Percentiles rank a stretch among this genome's conserved stretches.
These are phyloP conservation scores for Dendroctonus ponderosae DNA, from an alignment of 1,140 invertebrate genomes.

Conservation along the genomic window DNA sequence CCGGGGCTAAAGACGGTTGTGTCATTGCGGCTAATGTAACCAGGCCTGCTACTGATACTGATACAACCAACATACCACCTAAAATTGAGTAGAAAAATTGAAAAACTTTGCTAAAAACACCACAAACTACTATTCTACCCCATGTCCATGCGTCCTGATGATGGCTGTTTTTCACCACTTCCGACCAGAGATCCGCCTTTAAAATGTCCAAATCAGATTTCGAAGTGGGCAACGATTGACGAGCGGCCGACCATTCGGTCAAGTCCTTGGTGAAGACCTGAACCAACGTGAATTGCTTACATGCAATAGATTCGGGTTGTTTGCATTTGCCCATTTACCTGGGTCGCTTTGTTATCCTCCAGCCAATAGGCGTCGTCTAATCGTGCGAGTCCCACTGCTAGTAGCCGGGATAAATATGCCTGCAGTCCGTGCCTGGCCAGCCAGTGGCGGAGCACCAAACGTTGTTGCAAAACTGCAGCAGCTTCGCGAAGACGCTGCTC, in stretches of 20 bases:
- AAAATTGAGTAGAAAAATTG: conserved; percentile 28
- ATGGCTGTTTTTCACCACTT: conserved; percentile 81
- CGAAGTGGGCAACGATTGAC: conserved; percentile 75
- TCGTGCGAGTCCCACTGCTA: conserved; percentile 76
- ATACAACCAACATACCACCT: conserved; percentile 85
- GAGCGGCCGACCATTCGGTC: conserved; percentile 71
- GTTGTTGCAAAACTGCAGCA: conserved; percentile 72
- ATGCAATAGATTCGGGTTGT: too few relatives aligned
- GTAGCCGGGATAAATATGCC: conserved; percentile 72
- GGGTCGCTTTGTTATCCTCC: conserved; percentile 72
- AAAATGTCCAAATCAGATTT: conserved; percentile 72
- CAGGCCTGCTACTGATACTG: conserved; percentile 78
- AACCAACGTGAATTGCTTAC: conserved; percentile 2
- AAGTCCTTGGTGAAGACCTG: conserved; percentile 69
- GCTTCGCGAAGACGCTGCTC: conserved; percentile 75
- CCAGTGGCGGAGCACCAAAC: conserved; percentile 78
- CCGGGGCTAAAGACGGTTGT: conserved; percentile 77
- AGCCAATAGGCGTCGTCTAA: conserved; percentile 87
- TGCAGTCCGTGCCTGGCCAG: conserved; percentile 70
- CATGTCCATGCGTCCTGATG: conserved; percentile 87
- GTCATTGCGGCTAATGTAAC: conserved; percentile 85
- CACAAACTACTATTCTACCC: conserved; percentile 56
- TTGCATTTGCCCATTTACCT: conserved; percentile 44
- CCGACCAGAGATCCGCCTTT: conserved; percentile 82
- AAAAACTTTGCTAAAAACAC: conserved; percentile 1